phyloP scores from a whole-genome alignment of 2,888 invertebrate genomes.

The Pharmacophagus antenor region DNA sequence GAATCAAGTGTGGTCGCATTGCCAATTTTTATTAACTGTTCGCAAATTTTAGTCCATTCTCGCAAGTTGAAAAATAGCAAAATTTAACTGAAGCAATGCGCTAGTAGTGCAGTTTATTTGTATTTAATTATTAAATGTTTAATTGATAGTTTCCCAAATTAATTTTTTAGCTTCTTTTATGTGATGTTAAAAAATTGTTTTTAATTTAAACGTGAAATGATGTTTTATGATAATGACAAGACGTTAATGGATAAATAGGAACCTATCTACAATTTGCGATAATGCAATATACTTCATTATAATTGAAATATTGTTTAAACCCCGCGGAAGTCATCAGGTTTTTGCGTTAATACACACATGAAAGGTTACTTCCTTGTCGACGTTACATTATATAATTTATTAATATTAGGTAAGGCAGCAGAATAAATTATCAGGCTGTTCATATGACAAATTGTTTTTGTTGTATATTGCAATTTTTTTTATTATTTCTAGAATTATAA shows the following conservation, averaged over 20 bases:
- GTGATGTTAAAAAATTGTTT: no score
- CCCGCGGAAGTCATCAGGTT: constrained; percentile 15
- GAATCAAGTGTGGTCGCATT: no score
- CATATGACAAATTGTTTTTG: not conserved
- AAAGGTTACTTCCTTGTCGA: not conserved
- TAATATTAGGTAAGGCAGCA: not conserved
- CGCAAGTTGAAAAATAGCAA: no score
- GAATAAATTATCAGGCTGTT: not conserved
- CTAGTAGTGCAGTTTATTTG: no score
- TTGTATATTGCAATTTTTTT: not conserved
- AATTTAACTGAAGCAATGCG: no score
- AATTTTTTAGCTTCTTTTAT: no score
- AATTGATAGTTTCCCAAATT: no score
- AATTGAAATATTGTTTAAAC: constrained; percentile 10
- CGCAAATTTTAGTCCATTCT: no score
- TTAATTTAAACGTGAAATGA: no score
- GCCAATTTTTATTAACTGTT: no score
- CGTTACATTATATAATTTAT: not conserved
- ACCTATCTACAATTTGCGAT: constrained; percentile 3
- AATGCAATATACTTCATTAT: constrained; percentile 1
- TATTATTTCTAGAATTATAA: not conserved
- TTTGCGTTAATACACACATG: constrained; percentile 15
- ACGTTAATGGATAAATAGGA: not conserved
- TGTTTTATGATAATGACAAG: not conserved
- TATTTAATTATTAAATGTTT: no score